Base-by-base conservation (phyloP, 2,888 invertebrate genomes). In the Caenorhabditis wallacei region DNA sequence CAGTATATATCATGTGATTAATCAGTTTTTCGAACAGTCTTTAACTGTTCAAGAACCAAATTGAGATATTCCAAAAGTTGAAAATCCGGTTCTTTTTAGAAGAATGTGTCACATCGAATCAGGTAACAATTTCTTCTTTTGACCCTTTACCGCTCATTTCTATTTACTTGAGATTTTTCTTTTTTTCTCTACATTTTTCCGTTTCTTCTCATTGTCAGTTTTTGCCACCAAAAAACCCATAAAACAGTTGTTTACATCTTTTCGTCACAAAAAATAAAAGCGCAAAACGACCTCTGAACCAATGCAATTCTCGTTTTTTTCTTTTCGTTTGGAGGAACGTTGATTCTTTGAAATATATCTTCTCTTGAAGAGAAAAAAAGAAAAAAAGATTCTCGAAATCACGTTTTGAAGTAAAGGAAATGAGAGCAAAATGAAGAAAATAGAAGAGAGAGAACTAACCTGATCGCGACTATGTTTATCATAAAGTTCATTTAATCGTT, bases 71-170 rank as follows among this genome's bases (percentile, higher is more conserved):
- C 51, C 59, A 20, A 61, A 37, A 61, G 26, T 43, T 24, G 54
- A 22, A 40, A 59, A 75, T 66, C 66, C 18, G 30, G 75, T 66
- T 66, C 48, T n/a, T 43, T 22, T 57, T 37, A 2, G n/a, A 57
- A 56, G 75, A 75, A 75, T 75, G 66, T 75, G 75, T 75, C 75
- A 75, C 75, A 66, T 75, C 66, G 75, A 56, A 75, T 75, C 75
- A 75, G 75, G 40, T 54, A 72, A 72, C 63, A 61, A 72, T 63
- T 43, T 75, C 51, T 66, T 30, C 63, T 57, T 75, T 59, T 66
- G 66, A 75, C 75, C 66, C 75, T 56, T n/a, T 48, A 46, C 46
- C 66, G 48, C 66, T 24, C 40, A 18, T 16, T 22, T 54, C 35
- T 64, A 37, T 74, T 56, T 74, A 56, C 66, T 46, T 46, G n/a